Base-by-base conservation (phyloP, 2,888 invertebrate species). In the Caenorhabditis japonica region DNA sequence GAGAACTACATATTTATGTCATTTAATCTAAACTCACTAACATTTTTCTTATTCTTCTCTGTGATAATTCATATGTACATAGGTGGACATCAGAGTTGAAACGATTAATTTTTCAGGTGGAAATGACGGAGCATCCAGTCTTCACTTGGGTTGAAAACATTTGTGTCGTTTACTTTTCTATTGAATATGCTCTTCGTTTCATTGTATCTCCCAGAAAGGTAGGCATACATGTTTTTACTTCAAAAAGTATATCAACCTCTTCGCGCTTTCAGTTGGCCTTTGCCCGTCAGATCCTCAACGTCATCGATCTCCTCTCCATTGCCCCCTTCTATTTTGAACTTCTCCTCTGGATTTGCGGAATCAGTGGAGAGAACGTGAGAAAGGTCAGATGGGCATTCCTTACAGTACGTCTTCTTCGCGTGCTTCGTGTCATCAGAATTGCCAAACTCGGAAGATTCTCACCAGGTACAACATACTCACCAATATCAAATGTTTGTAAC, bases 311-410 rank as follows among this genome's bases (percentile, higher is more conserved):
- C 15, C 77, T 85, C 12, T 84, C 86, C 23, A 86, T 86, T 13
- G 81, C 79, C 8, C 86, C 86, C 7, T 86, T 85, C 75, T 80
- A 85, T 60, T 84, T 84, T 59, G 86, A 86, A 68, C 74, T 86
- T 30, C 62, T 86, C 19, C 80, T 86, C 7, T 70, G 82, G 62
- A 59, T 85, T 56, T 75, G 83, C 38, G 86, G 86, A 49, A 83
- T 86, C 59, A 75, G 79, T 51, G 86, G 84, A 19, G 86, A 86
- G 58, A 86, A 87, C 56, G 84, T 86, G 19, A 69, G 86, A 12
- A 85, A 87, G 74, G 83, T 86, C 12, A 77, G 85, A 4, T 87
- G 86, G 86, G 86, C 86, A 13, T 85, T 86, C 76, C 74, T 86
- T 36, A 86, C 86, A 1, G 84, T 86, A 21, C 83, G 86, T 47